Evolutionary conservation across 1,140 invertebrate genomes (phyloP), one percentile per base, ranked within the genome.

Genomic region (Helicoverpa armigera): DNA sequence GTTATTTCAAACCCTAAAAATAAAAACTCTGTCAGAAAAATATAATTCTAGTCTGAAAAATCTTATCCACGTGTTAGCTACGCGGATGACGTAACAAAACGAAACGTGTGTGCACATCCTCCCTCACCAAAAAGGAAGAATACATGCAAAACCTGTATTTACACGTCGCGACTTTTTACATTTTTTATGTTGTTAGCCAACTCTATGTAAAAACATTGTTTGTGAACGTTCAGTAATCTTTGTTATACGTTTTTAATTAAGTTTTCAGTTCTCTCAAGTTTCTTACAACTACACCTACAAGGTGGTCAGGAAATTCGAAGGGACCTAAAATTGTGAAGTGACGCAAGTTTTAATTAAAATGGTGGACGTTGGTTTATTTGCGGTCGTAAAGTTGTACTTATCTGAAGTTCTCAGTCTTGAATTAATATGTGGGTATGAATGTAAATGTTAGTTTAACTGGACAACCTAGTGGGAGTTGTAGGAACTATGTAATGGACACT

Each of bases 271-370:
- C 14, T 18, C 16, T 43, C 56, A 58, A 58, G 0, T 58, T 58
- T 58, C 56, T 58, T 58, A 18, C 11, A 88, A 84, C 86, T 80
- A 81, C 23, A 23, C 31, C 80, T 75, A 82, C 7, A 58, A 56
- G 81, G 82, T 83, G 83, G 63, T 81, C 82, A 51, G 77, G 85
- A 83, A 63, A 82, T 82, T 51, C 75, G 72, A 85, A 67, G 79
- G 81, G 73, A 82, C 72, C 43, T 69, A 48, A 69, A 12, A 50
- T 50, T 16, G n/a, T 18, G 48, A 84, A 85, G 82, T 84, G 81
- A 81, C 81, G 81, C 83, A 87, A 89, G 82, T 86, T 88, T 89
- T 87, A 85, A 87, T 88, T 88, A 85, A 85, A 90, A 87, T 85
- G 82, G 83, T 83, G 73, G 80, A 53, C 75, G 35, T 79, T 83